Conservation (phyloP, 1,140 invertebrate genomes). For the Ceratosolen fusciceps region DNA sequence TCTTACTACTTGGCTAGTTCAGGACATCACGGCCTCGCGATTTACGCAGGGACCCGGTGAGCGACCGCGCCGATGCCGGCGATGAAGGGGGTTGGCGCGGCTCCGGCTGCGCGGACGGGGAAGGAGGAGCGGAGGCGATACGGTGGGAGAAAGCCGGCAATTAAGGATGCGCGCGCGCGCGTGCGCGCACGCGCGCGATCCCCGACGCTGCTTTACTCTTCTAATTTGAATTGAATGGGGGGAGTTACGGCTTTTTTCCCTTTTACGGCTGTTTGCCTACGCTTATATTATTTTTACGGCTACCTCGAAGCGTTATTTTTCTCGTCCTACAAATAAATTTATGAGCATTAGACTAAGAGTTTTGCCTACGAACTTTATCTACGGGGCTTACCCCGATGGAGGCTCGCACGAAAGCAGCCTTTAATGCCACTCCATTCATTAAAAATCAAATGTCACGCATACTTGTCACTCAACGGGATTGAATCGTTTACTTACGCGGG, state of each 20-base stretch:
- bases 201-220: neutral
- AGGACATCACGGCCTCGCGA: neutral
- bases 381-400: neutral
- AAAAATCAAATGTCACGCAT: neutral
- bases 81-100: too few relatives aligned
- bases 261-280: neutral
- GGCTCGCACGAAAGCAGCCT: neutral
- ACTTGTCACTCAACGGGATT: neutral
- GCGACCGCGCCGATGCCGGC: neutral
- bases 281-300: conserved; percentile 36
- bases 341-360: conserved; percentile 7
- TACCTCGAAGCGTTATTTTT: conserved; percentile 18
- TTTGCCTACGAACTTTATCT: neutral
- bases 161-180: conserved; percentile 15
- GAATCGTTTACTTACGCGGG: neutral
- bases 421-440: neutral
- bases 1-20: neutral
- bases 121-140: too few relatives aligned
- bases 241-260: neutral
- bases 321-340: conserved; percentile 24
- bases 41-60: neutral
- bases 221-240: conserved; percentile 41
- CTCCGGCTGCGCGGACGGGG: too few relatives aligned
- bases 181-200: neutral
- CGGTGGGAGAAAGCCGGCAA: conserved; percentile 2